Conservation (phyloP, 2,113 vertebrate genomes). For the Anolis sagrei region DNA sequence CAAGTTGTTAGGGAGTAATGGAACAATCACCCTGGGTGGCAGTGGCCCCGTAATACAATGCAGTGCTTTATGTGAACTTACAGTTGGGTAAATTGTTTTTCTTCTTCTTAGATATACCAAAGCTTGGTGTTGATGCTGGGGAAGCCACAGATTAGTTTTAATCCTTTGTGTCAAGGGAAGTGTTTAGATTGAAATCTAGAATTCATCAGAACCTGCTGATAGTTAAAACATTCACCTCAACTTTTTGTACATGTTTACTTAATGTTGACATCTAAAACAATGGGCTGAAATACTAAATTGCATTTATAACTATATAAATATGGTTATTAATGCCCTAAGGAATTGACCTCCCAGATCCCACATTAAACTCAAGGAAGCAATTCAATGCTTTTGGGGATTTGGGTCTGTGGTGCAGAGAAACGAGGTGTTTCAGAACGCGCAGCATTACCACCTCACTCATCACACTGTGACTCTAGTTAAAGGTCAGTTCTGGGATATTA, state of each 20-base stretch:
- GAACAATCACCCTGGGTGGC: background rate
- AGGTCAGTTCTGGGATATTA: too few relatives aligned
- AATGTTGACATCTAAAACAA: background rate
- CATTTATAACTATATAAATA: background rate
- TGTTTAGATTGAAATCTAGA: background rate
- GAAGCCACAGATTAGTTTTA: background rate
- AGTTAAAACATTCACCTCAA: background rate
- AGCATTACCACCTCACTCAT: too few relatives aligned
- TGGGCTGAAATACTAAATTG: background rate
- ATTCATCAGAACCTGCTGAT: background rate
- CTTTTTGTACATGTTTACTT: background rate
- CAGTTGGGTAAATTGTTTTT: background rate
- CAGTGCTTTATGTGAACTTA: background rate
- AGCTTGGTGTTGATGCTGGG: too few relatives aligned
- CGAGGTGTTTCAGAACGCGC: too few relatives aligned
- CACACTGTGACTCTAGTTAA: too few relatives aligned
- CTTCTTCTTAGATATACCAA: background rate
- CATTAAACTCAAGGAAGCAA: too few relatives aligned
- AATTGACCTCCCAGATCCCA: too few relatives aligned
- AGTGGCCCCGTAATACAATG: background rate
- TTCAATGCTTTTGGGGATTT: too few relatives aligned
- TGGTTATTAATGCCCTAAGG: background rate
- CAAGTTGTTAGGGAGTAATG: background rate
- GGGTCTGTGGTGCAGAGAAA: too few relatives aligned
- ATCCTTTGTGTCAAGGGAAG: too few relatives aligned